A percentile compares a stretch with the other conserved stretches of the same genome.
Evolutionary conservation across 2,113 vertebrate species (phyloP).

Genomic region (Clinocottus analis): DNA sequence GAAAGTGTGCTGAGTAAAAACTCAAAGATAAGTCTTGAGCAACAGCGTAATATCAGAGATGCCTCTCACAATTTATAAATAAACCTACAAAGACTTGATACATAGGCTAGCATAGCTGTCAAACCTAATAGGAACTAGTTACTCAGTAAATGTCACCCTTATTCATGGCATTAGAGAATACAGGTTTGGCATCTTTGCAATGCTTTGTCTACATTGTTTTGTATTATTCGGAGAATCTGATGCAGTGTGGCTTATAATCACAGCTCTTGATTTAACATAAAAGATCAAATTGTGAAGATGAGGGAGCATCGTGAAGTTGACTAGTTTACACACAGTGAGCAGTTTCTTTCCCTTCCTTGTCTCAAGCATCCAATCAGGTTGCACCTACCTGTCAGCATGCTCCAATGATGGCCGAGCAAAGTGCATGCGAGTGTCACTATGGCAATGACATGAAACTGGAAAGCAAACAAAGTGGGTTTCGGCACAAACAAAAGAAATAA

Average conservation of each 20-base stretch:
- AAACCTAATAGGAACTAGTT: background rate
- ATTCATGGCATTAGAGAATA: background rate
- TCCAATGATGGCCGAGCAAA: slow-evolving; percentile 82
- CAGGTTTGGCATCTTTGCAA: slow-evolving; percentile 8
- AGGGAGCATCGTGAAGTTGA: slow-evolving; percentile 31
- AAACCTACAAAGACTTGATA: slow-evolving; percentile 1
- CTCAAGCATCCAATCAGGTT: slow-evolving; percentile 51
- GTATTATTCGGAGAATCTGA: slow-evolving; percentile 10
- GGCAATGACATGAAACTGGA: slow-evolving; percentile 86
- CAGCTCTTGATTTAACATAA: slow-evolving; percentile 18
- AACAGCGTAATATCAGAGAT: no score
- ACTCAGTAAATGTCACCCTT: slow-evolving; percentile 2
- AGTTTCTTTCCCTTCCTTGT: slow-evolving; percentile 33
- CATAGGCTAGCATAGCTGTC: background rate
- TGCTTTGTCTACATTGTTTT: background rate
- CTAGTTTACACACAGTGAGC: slow-evolving; percentile 21
- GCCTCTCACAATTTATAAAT: background rate
- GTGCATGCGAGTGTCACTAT: slow-evolving; percentile 84
- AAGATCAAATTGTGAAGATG: slow-evolving; percentile 37
- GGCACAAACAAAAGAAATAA: slow-evolving; percentile 74
- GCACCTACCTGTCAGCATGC: slow-evolving; percentile 82
- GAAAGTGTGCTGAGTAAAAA: background rate
- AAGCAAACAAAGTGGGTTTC: slow-evolving; percentile 79
- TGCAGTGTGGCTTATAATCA: background rate
- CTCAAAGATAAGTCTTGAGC: no score